Evolutionary conservation across 37 sponge, comb jelly and placozoan genomes (phyloP), one percentile per base, ranked within the genome.

Genomic region (Bolinopsis microptera): DNA sequence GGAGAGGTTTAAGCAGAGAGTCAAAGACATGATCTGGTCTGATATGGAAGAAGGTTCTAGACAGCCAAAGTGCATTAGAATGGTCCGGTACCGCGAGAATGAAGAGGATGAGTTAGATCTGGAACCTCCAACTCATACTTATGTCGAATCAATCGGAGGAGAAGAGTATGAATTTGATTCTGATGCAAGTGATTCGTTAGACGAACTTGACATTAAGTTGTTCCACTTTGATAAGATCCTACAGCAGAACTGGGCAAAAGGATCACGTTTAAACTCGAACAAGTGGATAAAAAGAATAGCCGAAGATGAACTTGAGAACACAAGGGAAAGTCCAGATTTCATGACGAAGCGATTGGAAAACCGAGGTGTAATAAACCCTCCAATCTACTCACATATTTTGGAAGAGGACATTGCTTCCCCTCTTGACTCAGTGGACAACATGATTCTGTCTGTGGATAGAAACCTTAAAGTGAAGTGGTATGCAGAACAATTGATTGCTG

Each of bases 371-470:
- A n/a, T n/a, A 30, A 5, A 72, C 5, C 75, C 75, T 5, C 75
- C 75, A 8, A n/a, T 21, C 5, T 72, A 72, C 18, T 30, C 31
- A 5, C 31, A 30, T 21, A 24, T 72, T 24, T 3, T 30, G 2
- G 31, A 28, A 3, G 31, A 72, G 3, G n/a, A 72, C 3, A 8
- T 72, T 5, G 75, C 26, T 72, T 72, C 75, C 26, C 75, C 75
- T 24, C 75, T 72, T 72, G 75, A 72, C 31, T 72, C 75, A 30
- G 75, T 72, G 26, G 75, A 72, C 31, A 72, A 72, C 26, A 72
- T 72, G 75, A 72, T 72, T 30, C 5, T 72, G 26, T n/a, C 26
- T 24, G 75, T 72, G 2, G 75, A 72, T 21, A n/a, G 75, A 28
- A 72, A 72, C 31, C 26, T 72, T 8, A n/a, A 72, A n/a, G 31